Evolutionary conservation across 2,113 vertebrate species (phyloP), one percentile per base, ranked within the genome.

Genomic region (Corythornis cristatus): DNA sequence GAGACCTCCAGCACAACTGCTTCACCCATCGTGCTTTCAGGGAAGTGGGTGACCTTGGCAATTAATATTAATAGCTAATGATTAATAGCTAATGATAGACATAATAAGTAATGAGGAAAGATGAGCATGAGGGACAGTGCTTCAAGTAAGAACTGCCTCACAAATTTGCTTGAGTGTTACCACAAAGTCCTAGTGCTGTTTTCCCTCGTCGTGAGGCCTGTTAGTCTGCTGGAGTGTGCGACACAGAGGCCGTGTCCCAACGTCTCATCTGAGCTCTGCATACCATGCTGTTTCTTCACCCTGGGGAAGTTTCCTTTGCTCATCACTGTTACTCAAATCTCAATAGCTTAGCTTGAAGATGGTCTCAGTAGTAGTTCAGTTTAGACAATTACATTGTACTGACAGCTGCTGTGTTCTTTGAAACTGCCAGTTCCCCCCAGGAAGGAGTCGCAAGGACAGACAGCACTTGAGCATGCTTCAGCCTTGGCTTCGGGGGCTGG

Each of bases 221-320:
- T 46, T 79, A 68, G 50, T 79, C 33, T 5, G 2, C 40, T 67
- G 11, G 54, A 66, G 56, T 50, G 22, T 1, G 2, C 0, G 20
- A 12, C 31, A 65, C 23, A 29, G 40, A 48, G 29, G 25, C 15
- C 21, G 12, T 1, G 16, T 53, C 35, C 37, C 22, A 40, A 4
- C 58, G 45, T 43, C 15, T 20, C 31, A 54, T 0, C 1, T 17
- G 31, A 73, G 12, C 35, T 8, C 56, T 50, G 11, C 2, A 2
- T 50, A 40, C 83, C 31, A 33, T 71, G 19, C 12, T 84, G 43
- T 20, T 66, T 21, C 51, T 85, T 90, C 25, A 29, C 68, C 11
- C 11, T 17, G 14, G 31, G 54, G 64, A 77, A 51, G 31, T 56
- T 68, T 8, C 25, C n/a, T 25, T 83, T 90, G 58, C 74, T 93